Percentiles rank a stretch among this genome's conserved stretches.
phyloP scores from a whole-genome alignment of 2,797 vertebrate genomes.

The Lacerta viridis region DNA sequence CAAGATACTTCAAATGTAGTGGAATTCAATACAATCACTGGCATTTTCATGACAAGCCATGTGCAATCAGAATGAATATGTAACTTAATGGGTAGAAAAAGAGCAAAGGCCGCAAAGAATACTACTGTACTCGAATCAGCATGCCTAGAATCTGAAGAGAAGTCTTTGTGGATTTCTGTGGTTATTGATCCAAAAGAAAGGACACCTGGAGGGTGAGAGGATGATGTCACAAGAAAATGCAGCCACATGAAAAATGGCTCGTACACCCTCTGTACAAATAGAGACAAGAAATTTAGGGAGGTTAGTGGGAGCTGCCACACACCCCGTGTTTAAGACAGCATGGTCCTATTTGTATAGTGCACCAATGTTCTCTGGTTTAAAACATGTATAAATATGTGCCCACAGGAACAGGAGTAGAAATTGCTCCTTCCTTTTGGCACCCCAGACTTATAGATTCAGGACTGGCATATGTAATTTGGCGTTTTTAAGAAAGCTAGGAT shows the following conservation, averaged over 20 bases:
- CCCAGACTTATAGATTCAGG: background rate
- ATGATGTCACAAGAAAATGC: background rate
- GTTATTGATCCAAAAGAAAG: conserved; percentile 51
- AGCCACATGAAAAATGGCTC: too few relatives aligned
- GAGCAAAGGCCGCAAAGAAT: background rate
- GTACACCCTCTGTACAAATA: background rate
- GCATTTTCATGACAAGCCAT: background rate
- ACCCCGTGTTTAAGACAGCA: background rate
- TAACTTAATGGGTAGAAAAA: background rate
- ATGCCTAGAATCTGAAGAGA: conserved; percentile 15
- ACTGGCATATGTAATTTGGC: background rate
- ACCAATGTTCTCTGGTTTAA: background rate
- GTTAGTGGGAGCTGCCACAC: background rate
- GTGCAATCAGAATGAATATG: background rate
- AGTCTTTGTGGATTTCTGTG: conserved; percentile 1
- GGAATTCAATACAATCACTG: background rate
- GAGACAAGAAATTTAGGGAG: background rate
- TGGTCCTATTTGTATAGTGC: background rate
- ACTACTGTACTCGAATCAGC: background rate
- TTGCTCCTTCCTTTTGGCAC: background rate
- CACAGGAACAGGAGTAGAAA: background rate
- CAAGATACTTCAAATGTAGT: too few relatives aligned
- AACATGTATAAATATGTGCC: background rate
- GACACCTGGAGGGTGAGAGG: conserved; percentile 41
- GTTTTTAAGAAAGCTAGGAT: conserved; percentile 12